Evolutionary conservation across 2,888 invertebrate genomes (phyloP).

Genomic region (Tenodera sinensis): DNA sequence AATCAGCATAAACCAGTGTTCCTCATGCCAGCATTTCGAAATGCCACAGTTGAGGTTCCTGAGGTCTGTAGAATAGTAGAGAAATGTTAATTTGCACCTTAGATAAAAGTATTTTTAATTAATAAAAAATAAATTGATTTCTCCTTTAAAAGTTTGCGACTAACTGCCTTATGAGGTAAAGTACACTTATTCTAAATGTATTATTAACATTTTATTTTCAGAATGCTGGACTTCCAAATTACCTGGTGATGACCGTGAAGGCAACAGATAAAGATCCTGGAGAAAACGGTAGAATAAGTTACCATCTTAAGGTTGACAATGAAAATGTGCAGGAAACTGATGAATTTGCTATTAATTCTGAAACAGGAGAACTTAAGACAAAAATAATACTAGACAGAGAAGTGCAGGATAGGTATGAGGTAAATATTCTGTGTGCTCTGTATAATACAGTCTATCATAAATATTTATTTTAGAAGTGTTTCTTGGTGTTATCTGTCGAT

Average conservation of each 20-base stretch:
- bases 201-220: conserved; percentile 35
- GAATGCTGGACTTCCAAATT: conserved; percentile 72
- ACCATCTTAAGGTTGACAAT: conserved; percentile 75
- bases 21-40: conserved; percentile 69
- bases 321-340: conserved; percentile 73
- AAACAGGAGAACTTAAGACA: conserved; percentile 76
- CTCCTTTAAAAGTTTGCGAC: background rate
- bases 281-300: conserved; percentile 79
- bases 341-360: conserved; percentile 75
- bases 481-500: too few relatives aligned
- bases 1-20: conserved; percentile 81
- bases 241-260: conserved; percentile 74
- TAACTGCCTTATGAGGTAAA: background rate
- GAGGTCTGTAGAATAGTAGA: conserved; percentile 56
- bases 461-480: too few relatives aligned
- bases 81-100: background rate
- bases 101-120: background rate
- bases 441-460: background rate
- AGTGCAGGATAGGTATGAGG: conserved; percentile 61
- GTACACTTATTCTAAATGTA: too few relatives aligned
- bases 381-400: conserved; percentile 78
- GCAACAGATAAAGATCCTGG: conserved; percentile 80
- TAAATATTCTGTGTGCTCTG: conserved; percentile 37
- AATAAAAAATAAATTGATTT: background rate
- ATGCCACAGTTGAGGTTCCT: conserved; percentile 75